phyloP scores from a whole-genome alignment of 2,797 vertebrate species.

The Diplodus sargus region DNA sequence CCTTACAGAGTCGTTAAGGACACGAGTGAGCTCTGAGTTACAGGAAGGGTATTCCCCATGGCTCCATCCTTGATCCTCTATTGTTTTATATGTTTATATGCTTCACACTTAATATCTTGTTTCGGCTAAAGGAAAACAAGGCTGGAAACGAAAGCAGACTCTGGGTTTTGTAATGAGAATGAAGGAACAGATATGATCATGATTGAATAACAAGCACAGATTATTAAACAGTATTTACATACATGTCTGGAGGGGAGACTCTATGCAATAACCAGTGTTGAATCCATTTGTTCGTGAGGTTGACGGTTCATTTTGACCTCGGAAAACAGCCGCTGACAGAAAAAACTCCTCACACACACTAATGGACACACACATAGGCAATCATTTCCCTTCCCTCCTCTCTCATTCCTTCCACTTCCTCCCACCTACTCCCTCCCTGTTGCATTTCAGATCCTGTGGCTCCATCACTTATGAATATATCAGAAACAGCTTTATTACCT shows the following conservation, averaged over 20 bases:
- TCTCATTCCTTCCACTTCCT: slow-evolving; percentile 10
- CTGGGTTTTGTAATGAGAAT: neutral
- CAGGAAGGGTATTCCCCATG: too few species aligned
- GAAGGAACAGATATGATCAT: neutral
- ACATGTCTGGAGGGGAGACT: neutral
- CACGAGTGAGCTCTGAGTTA: too few species aligned
- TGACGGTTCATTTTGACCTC: neutral
- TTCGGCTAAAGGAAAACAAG: too few species aligned
- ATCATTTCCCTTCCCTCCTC: neutral
- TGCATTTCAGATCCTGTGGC: slow-evolving; percentile 26
- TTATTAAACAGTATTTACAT: neutral
- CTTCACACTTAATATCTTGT: too few species aligned
- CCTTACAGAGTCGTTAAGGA: too few species aligned
- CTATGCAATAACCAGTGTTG: neutral
- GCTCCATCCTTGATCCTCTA: too few species aligned
- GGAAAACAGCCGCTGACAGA: slow-evolving; percentile 3
- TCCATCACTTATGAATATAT: slow-evolving; percentile 41
- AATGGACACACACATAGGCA: neutral
- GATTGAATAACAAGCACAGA: neutral
- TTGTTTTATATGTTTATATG: too few species aligned
- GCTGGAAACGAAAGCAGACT: too few species aligned
- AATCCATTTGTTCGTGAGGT: neutral
- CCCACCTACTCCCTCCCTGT: neutral
- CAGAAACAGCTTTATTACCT: slow-evolving; percentile 61
- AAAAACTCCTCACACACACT: neutral